Conservation (phyloP, 2,888 invertebrate species). For the Hirtodrosophila histrioides region DNA sequence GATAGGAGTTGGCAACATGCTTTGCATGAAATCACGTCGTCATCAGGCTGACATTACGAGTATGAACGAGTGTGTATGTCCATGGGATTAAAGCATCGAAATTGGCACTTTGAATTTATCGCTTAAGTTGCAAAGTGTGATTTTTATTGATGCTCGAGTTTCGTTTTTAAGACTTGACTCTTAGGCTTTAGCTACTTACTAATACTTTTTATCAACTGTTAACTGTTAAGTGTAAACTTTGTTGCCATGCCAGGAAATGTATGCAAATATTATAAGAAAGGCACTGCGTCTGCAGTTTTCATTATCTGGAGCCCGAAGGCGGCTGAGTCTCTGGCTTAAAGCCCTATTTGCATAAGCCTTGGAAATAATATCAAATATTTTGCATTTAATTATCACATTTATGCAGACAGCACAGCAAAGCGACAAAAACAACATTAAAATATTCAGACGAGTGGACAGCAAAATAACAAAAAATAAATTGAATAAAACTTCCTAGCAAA, state of each 20-base stretch:
- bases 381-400: conserved; percentile 74
- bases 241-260: conserved; percentile 42
- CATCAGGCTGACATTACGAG: conserved; percentile 74
- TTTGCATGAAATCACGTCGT: conserved; percentile 80
- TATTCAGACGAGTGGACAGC: conserved; percentile 19
- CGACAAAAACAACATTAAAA: conserved; percentile 26
- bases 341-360: conserved; percentile 75
- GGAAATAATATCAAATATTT: conserved; percentile 76
- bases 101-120: conserved; percentile 77
- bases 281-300: conserved; percentile 62
- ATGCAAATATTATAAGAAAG: conserved; percentile 59
- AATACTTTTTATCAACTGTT: conserved; percentile 58
- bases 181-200: conserved; percentile 48
- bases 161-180: conserved; percentile 28
- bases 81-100: conserved; percentile 76
- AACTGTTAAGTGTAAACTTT: conserved; percentile 32
- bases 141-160: conserved; percentile 74
- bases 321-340: conserved; percentile 43
- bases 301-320: conserved; percentile 50
- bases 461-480: conserved; percentile 31
- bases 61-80: conserved; percentile 36
- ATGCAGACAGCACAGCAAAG: conserved; percentile 34
- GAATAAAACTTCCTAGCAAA: conserved; percentile 57
- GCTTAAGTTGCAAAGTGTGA: conserved; percentile 70
- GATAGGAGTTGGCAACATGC: conserved; percentile 62